Conservation (phyloP, 2,888 invertebrate species). For the Drosophila demipolita region DNA sequence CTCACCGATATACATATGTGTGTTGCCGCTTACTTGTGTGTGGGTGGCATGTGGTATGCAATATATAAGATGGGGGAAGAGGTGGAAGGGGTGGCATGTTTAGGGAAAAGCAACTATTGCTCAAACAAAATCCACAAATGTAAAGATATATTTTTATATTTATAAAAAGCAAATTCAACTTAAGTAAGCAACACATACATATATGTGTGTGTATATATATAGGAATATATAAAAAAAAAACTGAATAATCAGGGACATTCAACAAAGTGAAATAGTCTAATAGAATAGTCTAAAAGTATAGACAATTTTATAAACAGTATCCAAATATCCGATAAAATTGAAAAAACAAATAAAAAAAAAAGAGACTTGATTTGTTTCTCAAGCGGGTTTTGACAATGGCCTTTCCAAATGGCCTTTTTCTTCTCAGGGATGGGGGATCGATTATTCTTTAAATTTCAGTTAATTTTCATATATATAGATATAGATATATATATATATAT, state of each 20-base stretch:
- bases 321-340: conserved; percentile 1
- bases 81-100: background rate
- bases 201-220: background rate
- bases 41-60: conserved; percentile 1
- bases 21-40: background rate
- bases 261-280: conserved; percentile 1
- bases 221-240: conserved; percentile 1
- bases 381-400: conserved; percentile 8
- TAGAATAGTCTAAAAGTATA: too few species aligned
- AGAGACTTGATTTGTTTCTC: conserved; percentile 24
- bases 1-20: conserved; percentile 1
- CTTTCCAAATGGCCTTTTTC: conserved; percentile 16
- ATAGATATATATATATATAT: conserved; percentile 18
- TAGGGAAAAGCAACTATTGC: background rate
- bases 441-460: background rate
- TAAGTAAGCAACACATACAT: background rate
- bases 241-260: conserved; percentile 4
- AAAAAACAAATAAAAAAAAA: background rate
- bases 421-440: conserved; percentile 50
- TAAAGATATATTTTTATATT: background rate
- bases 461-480: background rate
- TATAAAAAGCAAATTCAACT: background rate
- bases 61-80: background rate
- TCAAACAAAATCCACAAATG: background rate
- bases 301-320: too few species aligned